phyloP scores from a whole-genome alignment of 1,140 invertebrate species.

The Caenorhabditis briggsae region DNA sequence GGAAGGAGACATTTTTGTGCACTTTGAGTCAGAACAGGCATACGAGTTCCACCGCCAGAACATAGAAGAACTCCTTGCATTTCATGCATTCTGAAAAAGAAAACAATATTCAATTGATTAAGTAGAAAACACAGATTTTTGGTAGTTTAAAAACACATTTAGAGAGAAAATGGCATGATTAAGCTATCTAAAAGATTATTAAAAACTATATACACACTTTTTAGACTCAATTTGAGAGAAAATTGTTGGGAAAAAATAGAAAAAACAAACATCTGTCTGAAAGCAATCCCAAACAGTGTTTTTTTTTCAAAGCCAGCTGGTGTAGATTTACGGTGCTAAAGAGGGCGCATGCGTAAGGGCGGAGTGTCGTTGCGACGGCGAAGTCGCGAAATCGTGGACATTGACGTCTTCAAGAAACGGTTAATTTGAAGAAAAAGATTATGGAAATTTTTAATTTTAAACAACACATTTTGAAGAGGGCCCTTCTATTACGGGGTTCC shows the following conservation, averaged over 20 bases:
- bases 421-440: no score
- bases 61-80: slow-evolving; percentile 49
- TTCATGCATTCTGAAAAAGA: slow-evolving; percentile 55
- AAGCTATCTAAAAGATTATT: no score
- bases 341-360: not conserved
- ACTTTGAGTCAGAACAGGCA: slow-evolving; percentile 36
- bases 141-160: no score
- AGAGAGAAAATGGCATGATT: no score
- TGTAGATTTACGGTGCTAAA: slow-evolving; percentile 25
- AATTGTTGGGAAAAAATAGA: no score
- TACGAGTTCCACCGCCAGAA: slow-evolving; percentile 48
- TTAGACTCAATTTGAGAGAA: no score
- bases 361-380: not conserved
- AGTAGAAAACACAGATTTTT: no score
- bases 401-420: no score
- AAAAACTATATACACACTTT: no score
- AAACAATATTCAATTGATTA: slow-evolving; percentile 17
- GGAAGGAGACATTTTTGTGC: slow-evolving; percentile 59
- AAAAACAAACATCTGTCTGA: not conserved
- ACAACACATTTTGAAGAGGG: no score
- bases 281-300: not conserved
- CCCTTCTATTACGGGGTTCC: no score
- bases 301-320: not conserved
- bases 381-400: not conserved
- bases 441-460: no score